A percentile compares a stretch with the other conserved stretches of the same genome.
Evolutionary conservation across 2,113 vertebrate genomes (phyloP).

Genomic region (Pithys albifrons): DNA sequence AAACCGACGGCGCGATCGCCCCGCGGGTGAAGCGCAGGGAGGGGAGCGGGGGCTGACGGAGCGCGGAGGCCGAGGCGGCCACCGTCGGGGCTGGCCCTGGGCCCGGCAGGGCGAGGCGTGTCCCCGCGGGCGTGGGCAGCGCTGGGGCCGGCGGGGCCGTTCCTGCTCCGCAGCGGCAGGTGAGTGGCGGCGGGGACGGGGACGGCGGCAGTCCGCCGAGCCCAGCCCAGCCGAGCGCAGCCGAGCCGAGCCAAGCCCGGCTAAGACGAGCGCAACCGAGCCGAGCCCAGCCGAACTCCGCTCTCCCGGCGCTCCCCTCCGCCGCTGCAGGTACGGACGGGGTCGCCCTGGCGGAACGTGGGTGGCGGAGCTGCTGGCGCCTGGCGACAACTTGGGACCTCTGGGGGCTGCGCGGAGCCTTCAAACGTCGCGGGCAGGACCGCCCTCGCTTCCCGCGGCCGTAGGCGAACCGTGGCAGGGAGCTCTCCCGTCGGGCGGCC

Average conservation of each 20-base stretch:
- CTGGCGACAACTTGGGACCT: accelerated
- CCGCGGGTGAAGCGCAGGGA: too few relatives aligned
- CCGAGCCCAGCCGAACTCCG: background rate
- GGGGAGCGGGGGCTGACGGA: too few relatives aligned
- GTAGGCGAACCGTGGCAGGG: background rate
- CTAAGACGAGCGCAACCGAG: too few relatives aligned
- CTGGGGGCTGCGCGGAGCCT: background rate
- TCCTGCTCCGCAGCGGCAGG: background rate
- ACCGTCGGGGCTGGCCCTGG: background rate
- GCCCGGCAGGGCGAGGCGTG: too few relatives aligned
- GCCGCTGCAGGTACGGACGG: background rate
- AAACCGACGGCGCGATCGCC: accelerated
- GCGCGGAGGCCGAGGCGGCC: background rate
- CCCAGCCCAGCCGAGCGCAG: background rate
- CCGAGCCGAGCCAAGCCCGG: background rate
- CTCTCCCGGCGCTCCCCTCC: background rate
- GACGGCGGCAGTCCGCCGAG: too few relatives aligned
- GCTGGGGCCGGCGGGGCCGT: background rate
- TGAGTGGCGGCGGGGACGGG: background rate
- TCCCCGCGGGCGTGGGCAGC: background rate
- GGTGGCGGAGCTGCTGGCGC: background rate
- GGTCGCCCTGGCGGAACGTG: background rate
- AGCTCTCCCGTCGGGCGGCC: background rate
- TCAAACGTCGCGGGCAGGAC: too few relatives aligned
- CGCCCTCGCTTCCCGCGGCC: background rate